phyloP scores from a whole-genome alignment of 1,140 invertebrate genomes.

The Pectinophora gossypiella region DNA sequence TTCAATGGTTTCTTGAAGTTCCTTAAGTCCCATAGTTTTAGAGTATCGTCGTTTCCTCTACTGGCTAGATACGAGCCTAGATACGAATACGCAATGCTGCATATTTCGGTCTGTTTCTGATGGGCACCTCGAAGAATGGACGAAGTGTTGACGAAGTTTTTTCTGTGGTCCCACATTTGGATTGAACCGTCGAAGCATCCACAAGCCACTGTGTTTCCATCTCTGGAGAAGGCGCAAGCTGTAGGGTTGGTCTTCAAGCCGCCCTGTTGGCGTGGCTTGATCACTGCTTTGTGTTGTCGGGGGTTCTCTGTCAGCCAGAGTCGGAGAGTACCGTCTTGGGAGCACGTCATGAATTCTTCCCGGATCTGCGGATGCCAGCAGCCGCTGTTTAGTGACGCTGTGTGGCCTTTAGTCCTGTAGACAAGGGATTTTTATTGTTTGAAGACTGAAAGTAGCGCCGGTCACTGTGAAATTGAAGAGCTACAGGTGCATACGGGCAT shows the following conservation, averaged over 20 bases:
- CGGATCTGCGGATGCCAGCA: constrained; percentile 95
- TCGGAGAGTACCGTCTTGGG: constrained; percentile 93
- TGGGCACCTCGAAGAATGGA: constrained; percentile 89
- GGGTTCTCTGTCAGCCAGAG: constrained; percentile 91
- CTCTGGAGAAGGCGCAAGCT: constrained; percentile 88
- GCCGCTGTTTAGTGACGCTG: constrained; percentile 92
- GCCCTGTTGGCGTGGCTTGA: constrained; percentile 92
- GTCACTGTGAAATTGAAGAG: too few species aligned
- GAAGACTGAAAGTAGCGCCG: too few species aligned
- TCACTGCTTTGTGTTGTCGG: constrained; percentile 87
- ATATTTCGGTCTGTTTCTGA: constrained; percentile 87
- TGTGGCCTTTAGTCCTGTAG: constrained; percentile 93
- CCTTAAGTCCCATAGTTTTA: constrained; percentile 97
- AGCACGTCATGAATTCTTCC: constrained; percentile 96
- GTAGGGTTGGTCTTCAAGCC: constrained; percentile 94
- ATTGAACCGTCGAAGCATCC: constrained; percentile 97
- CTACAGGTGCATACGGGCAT: too few species aligned
- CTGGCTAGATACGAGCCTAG: constrained; percentile 87
- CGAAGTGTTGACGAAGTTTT: constrained; percentile 88
- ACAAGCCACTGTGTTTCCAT: constrained; percentile 92
- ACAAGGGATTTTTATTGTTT: too few species aligned
- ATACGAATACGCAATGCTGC: constrained; percentile 92
- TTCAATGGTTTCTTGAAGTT: constrained; percentile 88
- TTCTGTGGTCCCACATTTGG: constrained; percentile 96
- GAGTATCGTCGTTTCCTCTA: constrained; percentile 92